These are phyloP conservation scores for Burhinus bistriatus DNA, from an alignment of 2,113 vertebrate genomes.

Conservation along the genomic window DNA sequence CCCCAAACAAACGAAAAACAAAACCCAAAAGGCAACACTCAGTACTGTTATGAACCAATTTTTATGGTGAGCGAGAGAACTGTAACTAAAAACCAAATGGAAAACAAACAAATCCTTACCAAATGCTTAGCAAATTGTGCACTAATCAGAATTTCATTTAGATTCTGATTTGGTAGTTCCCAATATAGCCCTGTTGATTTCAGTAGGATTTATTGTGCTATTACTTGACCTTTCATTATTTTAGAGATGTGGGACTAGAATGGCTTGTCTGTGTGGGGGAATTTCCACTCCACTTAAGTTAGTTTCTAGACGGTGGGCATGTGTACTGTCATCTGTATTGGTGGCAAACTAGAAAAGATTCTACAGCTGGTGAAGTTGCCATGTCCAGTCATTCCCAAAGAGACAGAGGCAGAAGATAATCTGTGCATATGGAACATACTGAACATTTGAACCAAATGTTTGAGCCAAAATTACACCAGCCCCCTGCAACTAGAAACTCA, in stretches of 20 bases:
- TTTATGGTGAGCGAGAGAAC: neutral
- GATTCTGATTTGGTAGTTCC: neutral
- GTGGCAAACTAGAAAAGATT: neutral
- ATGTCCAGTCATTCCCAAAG: neutral
- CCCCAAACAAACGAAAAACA: neutral
- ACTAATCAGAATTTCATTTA: neutral
- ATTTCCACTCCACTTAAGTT: neutral
- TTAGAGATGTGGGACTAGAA: neutral
- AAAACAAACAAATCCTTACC: neutral
- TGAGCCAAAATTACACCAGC: neutral
- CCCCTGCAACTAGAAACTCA: neutral
- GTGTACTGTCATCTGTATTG: neutral
- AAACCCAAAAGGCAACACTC: neutral
- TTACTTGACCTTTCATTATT: neutral
- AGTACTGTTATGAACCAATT: neutral
- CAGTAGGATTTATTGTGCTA: neutral
- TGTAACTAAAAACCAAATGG: neutral
- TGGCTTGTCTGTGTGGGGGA: neutral
- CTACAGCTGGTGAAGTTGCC: neutral
- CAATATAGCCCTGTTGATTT: neutral
- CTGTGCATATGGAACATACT: neutral
- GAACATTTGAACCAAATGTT: neutral
- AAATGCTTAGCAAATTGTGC: neutral
- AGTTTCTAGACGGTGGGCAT: neutral
- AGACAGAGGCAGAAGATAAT: neutral